Evolutionary conservation across 2,888 invertebrate genomes (phyloP).

Genomic region (Danaus chrysippus): DNA sequence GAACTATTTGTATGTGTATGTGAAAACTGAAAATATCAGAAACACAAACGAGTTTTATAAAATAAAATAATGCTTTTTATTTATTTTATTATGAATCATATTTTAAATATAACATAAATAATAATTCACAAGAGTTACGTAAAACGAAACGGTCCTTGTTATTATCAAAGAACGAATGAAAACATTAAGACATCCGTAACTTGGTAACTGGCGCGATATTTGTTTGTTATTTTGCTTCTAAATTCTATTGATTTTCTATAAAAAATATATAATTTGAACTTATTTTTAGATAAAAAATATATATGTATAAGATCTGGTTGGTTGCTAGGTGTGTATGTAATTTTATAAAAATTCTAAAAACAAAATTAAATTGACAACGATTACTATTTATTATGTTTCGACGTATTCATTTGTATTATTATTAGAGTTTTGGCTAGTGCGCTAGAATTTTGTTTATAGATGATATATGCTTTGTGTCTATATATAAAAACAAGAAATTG

Average conservation of each 20-base stretch:
- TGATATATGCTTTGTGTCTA: slow-evolving; percentile 11
- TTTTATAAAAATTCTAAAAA: slow-evolving; percentile 41
- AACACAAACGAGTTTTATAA: neutral
- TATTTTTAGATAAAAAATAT: neutral
- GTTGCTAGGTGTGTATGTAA: neutral
- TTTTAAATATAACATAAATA: too few species aligned
- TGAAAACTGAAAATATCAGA: slow-evolving; percentile 3
- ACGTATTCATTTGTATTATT: slow-evolving; percentile 45
- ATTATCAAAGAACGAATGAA: neutral
- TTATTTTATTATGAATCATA: too few species aligned
- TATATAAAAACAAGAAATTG: neutral
- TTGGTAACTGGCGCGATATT: slow-evolving; percentile 53
- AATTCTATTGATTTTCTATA: slow-evolving; percentile 56
- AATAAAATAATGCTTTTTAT: neutral
- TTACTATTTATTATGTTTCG: slow-evolving; percentile 34
- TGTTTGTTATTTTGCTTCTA: slow-evolving; percentile 56
- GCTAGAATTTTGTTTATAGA: slow-evolving; percentile 17
- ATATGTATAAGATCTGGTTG: slow-evolving; percentile 15
- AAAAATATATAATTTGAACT: slow-evolving; percentile 7
- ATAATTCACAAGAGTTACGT: too few species aligned
- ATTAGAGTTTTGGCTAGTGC: slow-evolving; percentile 32
- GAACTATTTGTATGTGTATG: slow-evolving; percentile 15
- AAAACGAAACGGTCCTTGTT: too few species aligned
- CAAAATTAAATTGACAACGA: slow-evolving; percentile 45
- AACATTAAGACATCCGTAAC: slow-evolving; percentile 12